Evolutionary conservation across 2,797 vertebrate species (phyloP).

Genomic region (Thalassophryne amazonica): DNA sequence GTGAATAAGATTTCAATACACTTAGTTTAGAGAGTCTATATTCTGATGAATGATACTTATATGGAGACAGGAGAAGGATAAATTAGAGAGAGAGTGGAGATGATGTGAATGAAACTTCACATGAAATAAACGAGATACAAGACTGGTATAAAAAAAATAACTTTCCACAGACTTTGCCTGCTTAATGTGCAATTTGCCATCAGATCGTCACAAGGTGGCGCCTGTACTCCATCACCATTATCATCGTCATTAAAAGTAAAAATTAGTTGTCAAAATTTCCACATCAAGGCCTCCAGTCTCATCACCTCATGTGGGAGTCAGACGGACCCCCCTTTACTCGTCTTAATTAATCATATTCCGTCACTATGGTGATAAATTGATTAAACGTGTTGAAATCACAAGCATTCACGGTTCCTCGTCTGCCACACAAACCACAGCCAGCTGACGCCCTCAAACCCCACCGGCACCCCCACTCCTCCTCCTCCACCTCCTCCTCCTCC

Average conservation of each 20-base stretch:
- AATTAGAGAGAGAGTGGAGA: not conserved
- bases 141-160: too few relatives aligned
- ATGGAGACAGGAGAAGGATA: not conserved
- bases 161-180: too few relatives aligned
- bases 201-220: conserved; percentile 54
- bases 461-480: conserved; percentile 4
- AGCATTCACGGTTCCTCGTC: not conserved
- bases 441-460: conserved; percentile 32
- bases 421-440: not conserved
- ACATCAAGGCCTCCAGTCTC: not conserved
- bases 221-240: conserved; percentile 1
- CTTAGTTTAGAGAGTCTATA: too few relatives aligned
- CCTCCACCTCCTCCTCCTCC: conserved; percentile 7
- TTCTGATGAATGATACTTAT: too few relatives aligned
- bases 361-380: conserved; percentile 14
- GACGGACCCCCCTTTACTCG: not conserved
- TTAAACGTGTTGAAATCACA: not conserved
- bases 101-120: not conserved
- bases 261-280: not conserved
- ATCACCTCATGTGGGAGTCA: not conserved
- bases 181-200: too few relatives aligned
- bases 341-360: not conserved
- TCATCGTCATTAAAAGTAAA: not conserved
- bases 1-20: too few relatives aligned
- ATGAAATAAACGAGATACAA: too few relatives aligned